Evolutionary conservation across 2,888 invertebrate species (phyloP), one percentile per base, ranked within the genome.

Genomic region (Andrena flavipes): DNA sequence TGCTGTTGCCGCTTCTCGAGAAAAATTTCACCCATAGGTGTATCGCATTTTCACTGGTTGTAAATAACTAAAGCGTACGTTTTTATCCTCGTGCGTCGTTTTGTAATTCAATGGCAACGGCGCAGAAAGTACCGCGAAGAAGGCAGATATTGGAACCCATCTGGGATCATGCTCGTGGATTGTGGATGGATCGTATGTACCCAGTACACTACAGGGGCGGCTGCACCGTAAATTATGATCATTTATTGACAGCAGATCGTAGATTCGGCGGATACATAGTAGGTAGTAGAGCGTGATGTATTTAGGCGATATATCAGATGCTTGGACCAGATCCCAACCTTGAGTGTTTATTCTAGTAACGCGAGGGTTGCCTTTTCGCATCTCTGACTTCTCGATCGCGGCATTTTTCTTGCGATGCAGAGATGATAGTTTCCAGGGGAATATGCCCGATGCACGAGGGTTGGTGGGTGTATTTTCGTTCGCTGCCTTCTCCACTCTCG

Each of bases 291-390:
- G 56, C 10, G 42, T n/a, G 80, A 67, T 30, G 70, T 35, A 51
- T 56, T 26, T 26, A 16, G 6, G 62, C 67, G 51, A 33, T 75
- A 60, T 68, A 73, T 71, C 63, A 56, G 79, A 73, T 60, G 73
- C 72, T 80, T 80, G 80, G 80, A 80, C 80, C 67, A 5, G 72
- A 42, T 80, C 80, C 80, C 80, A 80, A 63, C 80, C 80, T 80
- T 80, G 80, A 80, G 30, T 72, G 80, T 80, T 80, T 80, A 80
- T 80, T 80, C 72, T 80, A 80, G 80, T 80, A 80, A 63, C 80
- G 23, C 80, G 80, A 71, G 72, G 80, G 72, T 63, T 69, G 68
- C 68, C 68, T 80, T 56, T 72, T 68, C 68, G 63, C 16, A 56
- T 80, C 80, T 67, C 30, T 67, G 20, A 67, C 42, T 20, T n/a